Percentiles rank a stretch among this genome's conserved stretches.
Conservation (phyloP, 2,888 invertebrate species). For the Ectemnius continuus region DNA sequence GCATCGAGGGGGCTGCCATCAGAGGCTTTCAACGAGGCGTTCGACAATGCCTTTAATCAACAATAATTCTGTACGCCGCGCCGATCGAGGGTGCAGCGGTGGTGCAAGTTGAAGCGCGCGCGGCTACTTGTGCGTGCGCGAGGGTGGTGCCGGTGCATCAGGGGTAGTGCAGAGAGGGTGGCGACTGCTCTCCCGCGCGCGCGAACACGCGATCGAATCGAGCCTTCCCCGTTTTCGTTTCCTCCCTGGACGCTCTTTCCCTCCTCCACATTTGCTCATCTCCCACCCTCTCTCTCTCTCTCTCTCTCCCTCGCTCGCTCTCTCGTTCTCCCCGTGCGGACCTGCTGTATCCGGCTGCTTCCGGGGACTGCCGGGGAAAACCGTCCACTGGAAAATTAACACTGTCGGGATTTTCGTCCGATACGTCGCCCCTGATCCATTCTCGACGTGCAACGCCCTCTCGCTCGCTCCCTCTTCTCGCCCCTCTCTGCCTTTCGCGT, state of each 20-base stretch:
- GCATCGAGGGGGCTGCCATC: slow-evolving; percentile 59
- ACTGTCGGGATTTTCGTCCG: slow-evolving; percentile 70
- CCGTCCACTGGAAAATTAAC: slow-evolving; percentile 73
- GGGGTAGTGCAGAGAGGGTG: slow-evolving; percentile 15
- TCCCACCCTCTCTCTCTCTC: too few species aligned
- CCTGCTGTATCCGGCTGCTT: slow-evolving; percentile 51
- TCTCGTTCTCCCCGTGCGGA: slow-evolving; percentile 39
- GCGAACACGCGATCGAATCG: slow-evolving; percentile 23
- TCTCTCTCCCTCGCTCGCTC: too few species aligned
- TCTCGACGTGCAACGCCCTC: slow-evolving; percentile 21
- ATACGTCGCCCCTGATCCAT: slow-evolving; percentile 55
- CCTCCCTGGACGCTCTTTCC: slow-evolving; percentile 33
- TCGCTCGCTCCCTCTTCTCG: not conserved
- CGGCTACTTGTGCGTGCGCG: slow-evolving; percentile 7
- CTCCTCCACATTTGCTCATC: too few species aligned
- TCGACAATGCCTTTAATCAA: slow-evolving; percentile 75
- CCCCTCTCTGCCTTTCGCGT: not conserved
- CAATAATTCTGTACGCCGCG: slow-evolving; percentile 68
- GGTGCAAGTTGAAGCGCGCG: slow-evolving; percentile 7
- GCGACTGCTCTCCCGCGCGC: slow-evolving; percentile 12
- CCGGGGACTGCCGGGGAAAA: slow-evolving; percentile 56
- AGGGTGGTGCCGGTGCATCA: slow-evolving; percentile 10
- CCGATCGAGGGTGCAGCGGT: slow-evolving; percentile 23
- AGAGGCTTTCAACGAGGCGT: slow-evolving; percentile 60
- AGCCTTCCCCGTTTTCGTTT: slow-evolving; percentile 44